phyloP scores from a whole-genome alignment of 1,140 invertebrate species.

The Mactra quadrangularis region DNA sequence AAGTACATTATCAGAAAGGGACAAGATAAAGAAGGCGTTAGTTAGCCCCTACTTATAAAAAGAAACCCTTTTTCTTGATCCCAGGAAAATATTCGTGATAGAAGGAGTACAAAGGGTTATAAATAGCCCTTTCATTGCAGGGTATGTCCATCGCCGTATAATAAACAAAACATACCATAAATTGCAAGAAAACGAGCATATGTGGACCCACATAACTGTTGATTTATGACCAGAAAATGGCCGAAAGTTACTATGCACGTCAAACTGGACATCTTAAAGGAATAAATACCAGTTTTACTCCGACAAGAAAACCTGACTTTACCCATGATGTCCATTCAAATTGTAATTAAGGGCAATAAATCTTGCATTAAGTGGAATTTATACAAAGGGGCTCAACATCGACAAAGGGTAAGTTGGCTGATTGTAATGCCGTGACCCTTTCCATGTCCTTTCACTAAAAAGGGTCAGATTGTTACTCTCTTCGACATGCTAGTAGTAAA shows the following conservation, averaged over 20 bases:
- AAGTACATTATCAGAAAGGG: too few species aligned
- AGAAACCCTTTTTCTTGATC: too few species aligned
- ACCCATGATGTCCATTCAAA: constrained; percentile 18
- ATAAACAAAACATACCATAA: constrained; percentile 31
- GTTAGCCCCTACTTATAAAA: too few species aligned
- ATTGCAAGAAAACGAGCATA: constrained; percentile 49
- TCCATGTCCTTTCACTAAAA: background rate
- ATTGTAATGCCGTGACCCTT: constrained; percentile 1
- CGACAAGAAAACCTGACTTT: background rate
- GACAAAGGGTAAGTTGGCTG: constrained; percentile 4
- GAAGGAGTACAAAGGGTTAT: constrained; percentile 50
- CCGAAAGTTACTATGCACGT: constrained; percentile 49
- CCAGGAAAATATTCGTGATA: too few species aligned
- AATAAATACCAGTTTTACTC: constrained; percentile 53
- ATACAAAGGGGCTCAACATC: background rate
- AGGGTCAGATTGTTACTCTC: background rate
- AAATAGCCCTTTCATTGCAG: constrained; percentile 10
- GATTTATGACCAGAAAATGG: constrained; percentile 53
- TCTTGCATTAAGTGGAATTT: constrained; percentile 57
- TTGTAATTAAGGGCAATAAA: constrained; percentile 57
- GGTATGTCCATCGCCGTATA: background rate
- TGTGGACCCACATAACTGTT: constrained; percentile 50
- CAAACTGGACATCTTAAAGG: constrained; percentile 44
- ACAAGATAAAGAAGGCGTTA: too few species aligned
- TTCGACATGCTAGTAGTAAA: background rate